Evolutionary conservation across 1,140 invertebrate genomes (phyloP), one percentile per base, ranked within the genome.

Genomic region (Drosophila trapezifrons): DNA sequence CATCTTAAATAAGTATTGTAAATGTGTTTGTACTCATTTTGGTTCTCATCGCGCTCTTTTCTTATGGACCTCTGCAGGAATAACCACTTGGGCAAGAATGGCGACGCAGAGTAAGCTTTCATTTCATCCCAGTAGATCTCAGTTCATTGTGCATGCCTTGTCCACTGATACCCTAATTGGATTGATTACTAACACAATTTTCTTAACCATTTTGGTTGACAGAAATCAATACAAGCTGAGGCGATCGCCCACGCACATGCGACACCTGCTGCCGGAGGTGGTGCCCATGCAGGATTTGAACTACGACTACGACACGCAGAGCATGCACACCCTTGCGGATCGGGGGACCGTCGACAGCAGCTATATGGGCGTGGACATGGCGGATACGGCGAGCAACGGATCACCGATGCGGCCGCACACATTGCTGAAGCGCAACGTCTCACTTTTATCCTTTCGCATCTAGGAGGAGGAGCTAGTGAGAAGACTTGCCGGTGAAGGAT

Each of bases 161-260:
- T 59, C 13, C 32, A 7, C 3, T 20, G 1, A 17, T 0, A 10
- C 4, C 29, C 1, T 15, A 15, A 46, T 15, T 25, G 3, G 5
- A 40, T 25, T 22, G 5, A 17, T 6, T 12, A 20, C 22, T 38
- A 13, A 22, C 2, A 1, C 12, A 5, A 10, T 27, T 63, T 10
- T 32, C 17, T 46, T 18, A 9, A 20, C 13, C n/a, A 20, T n/a
- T 1, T 37, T 54, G 18, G 4, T 2, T 29, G 18, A 63, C 65
- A 92, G 91, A 63, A 86, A 92, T 52, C 93, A 95, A 66, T 96
- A 95, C 91, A 95, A 95, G 56, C 93, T 96, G 42, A 93, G 95
- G 45, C 93, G 95, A 77, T 96, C 95, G 59, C 95, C 96, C 43
- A 95, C 95, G 20, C 95, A 96, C 92, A 95, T 96, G 51, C 93